Conservation (phyloP, 1,140 invertebrate species). For the Trichogramma pretiosum region DNA sequence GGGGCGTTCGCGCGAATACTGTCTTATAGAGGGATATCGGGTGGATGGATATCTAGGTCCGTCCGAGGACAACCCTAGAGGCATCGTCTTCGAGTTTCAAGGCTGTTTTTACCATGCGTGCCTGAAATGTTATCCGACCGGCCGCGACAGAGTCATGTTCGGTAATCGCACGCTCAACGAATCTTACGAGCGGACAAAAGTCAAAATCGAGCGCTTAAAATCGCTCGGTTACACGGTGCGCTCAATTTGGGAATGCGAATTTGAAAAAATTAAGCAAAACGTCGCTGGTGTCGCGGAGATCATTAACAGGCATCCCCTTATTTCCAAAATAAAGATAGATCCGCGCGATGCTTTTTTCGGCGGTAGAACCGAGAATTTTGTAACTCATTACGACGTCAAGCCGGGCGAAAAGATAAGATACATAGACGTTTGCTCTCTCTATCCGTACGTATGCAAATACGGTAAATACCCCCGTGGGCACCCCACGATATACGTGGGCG, state of each 20-base stretch:
- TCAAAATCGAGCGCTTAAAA: neutral
- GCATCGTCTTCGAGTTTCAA: neutral
- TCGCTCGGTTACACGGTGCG: neutral
- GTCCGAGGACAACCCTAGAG: neutral
- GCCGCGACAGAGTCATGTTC: neutral
- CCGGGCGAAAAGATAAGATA: conserved; percentile 30
- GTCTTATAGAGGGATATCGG: neutral
- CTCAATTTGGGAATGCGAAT: neutral
- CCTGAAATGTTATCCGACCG: neutral
- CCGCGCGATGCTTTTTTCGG: conserved; percentile 29
- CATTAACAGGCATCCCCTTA: neutral
- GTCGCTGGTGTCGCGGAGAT: neutral
- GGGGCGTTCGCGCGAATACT: neutral
- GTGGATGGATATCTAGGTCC: neutral
- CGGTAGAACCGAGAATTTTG: conserved; percentile 30
- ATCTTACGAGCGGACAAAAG: neutral
- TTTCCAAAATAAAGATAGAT: neutral
- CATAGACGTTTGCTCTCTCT: conserved; percentile 31
- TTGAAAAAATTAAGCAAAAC: neutral
- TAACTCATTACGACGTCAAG: conserved; percentile 22
- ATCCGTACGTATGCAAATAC: conserved; percentile 27
- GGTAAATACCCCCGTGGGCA: conserved; percentile 32
- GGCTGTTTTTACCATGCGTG: neutral
- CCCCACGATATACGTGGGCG: conserved; percentile 27
- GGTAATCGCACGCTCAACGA: neutral